These are phyloP conservation scores for Dorcus parallelipipedus DNA, from an alignment of 2,888 invertebrate species.

Conservation along the genomic window DNA sequence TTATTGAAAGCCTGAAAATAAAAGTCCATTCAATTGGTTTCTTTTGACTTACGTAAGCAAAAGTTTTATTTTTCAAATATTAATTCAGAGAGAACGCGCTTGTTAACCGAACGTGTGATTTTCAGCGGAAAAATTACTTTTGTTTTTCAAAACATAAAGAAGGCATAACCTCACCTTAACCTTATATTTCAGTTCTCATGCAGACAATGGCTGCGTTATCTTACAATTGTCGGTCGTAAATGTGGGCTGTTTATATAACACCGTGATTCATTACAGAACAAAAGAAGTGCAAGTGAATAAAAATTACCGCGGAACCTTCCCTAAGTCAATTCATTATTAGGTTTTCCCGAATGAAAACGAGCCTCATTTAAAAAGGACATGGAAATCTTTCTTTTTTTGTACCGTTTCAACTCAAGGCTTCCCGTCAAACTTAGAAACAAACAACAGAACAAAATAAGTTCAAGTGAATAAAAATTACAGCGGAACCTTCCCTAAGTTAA, in stretches of 20 bases:
- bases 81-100: too few species aligned
- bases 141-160: conserved; percentile 2
- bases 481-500: background rate
- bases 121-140: conserved; percentile 1
- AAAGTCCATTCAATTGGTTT: background rate
- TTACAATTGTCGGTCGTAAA: conserved; percentile 25
- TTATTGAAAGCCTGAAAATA: conserved; percentile 14
- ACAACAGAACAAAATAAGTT: conserved; percentile 28
- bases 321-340: too few species aligned
- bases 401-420: too few species aligned
- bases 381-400: too few species aligned
- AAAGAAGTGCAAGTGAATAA: conserved; percentile 30
- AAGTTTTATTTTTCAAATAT: too few species aligned
- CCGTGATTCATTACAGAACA: conserved; percentile 28
- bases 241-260: conserved; percentile 34
- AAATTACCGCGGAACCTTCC: conserved; percentile 12
- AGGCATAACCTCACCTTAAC: conserved; percentile 38
- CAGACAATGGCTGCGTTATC: conserved; percentile 38
- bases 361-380: too few species aligned
- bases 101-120: too few species aligned
- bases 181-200: conserved; percentile 45
- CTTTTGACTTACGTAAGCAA: too few species aligned
- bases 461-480: conserved; percentile 24
- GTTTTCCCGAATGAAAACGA: too few species aligned
- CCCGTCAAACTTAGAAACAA: too few species aligned